Evolutionary conservation across 2,113 vertebrate genomes (phyloP).

Genomic region (Dissostichus mawsoni): DNA sequence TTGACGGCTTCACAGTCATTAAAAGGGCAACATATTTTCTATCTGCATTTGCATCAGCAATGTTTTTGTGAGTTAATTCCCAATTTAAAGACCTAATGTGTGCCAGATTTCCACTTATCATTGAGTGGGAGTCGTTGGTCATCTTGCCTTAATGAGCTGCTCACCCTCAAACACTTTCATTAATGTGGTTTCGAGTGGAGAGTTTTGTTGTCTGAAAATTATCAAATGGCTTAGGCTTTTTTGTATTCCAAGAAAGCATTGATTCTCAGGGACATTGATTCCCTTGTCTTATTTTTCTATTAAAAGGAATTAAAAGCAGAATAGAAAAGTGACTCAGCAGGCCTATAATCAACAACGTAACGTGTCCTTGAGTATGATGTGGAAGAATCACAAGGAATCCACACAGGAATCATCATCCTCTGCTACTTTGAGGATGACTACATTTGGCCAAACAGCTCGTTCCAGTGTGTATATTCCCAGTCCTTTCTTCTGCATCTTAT

Average conservation of each 20-base stretch:
- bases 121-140: conserved; percentile 5
- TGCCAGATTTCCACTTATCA: conserved; percentile 18
- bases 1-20: background rate
- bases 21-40: background rate
- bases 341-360: conserved; percentile 26
- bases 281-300: conserved; percentile 1
- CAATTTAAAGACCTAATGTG: background rate
- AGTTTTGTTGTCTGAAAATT: conserved; percentile 16
- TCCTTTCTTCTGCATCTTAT: background rate
- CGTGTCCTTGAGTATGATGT: conserved; percentile 12
- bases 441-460: conserved; percentile 21
- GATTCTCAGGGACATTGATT: background rate
- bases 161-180: conserved; percentile 13
- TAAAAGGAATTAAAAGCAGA: conserved; percentile 13
- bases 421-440: conserved; percentile 32
- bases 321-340: conserved; percentile 14
- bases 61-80: background rate
- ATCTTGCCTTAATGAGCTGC: conserved; percentile 25
- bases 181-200: conserved; percentile 1
- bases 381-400: conserved; percentile 3
- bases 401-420: background rate
- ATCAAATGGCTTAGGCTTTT: background rate
- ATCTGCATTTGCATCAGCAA: background rate
- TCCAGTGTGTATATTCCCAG: conserved; percentile 4
- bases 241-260: background rate